Base-by-base conservation (phyloP, 2,113 vertebrate genomes). In the Hystrix brachyura region DNA sequence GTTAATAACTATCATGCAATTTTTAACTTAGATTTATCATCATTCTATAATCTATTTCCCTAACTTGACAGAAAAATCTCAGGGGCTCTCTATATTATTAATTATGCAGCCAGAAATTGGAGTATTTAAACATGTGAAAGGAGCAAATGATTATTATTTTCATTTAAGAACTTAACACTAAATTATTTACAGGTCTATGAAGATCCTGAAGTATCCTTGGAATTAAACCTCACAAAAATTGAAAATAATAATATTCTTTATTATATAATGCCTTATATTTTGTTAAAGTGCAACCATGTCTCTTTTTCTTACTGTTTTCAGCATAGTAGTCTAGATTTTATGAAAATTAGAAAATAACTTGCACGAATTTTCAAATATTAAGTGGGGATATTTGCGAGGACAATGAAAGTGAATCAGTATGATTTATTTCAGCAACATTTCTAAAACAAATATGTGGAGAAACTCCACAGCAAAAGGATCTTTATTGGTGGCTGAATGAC, bases 281-380 rank as follows among this genome's bases (percentile, higher is more conserved):
- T 89, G 25, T 21, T 96, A 60, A 80, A 95, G 62, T 71, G 12
- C 74, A 92, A 38, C 7, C 4, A 1, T 62, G 18, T 38, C 48
- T 80, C 3, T 80, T 91, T 92, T 92, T 79, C 13, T 94, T 12
- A 27, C 19, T 72, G 57, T 67, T 82, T 32, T 95, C 21, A 96
- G 34, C 79, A 88, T 53, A n/a, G 38, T 12, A 64, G 38, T n/a
- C 14, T 82, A 38, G 8, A 83, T 86, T 92, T 57, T 43, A 94
- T n/a, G 5, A 0, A 17, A 21, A 46, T 76, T 51, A 51, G 55
- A 79, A 85, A 92, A 90, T 85, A 96, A 29, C 27, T 53, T 32
- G 11, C 9, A 92, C 27, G 14, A 29, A 43, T 62, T 81, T 71
- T 94, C 43, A 78, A 95, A 94, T 95, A 95, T 85, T 48, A 95